phyloP scores from a whole-genome alignment of 2,888 invertebrate species.

The Ypsolopha sequella region DNA sequence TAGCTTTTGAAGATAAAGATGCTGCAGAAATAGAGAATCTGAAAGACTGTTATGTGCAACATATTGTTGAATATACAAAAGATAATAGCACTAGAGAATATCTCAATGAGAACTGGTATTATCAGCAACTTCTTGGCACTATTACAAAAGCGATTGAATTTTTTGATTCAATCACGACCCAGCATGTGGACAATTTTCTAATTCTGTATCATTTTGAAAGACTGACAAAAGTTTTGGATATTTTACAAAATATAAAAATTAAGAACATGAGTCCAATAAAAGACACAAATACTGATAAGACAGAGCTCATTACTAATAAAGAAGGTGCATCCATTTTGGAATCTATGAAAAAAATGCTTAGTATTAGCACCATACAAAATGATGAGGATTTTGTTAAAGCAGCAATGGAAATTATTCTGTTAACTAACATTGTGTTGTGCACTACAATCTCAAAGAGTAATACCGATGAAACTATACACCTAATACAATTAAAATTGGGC shows the following conservation, averaged over 20 bases:
- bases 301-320: too few species aligned
- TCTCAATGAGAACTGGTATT: slow-evolving; percentile 35
- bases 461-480: not conserved
- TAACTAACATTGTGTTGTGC: too few species aligned
- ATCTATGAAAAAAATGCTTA: too few species aligned
- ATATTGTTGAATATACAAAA: slow-evolving; percentile 6
- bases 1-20: not conserved
- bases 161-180: slow-evolving; percentile 30
- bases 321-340: too few species aligned
- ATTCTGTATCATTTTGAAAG: slow-evolving; percentile 28
- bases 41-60: not conserved
- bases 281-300: too few species aligned
- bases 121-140: slow-evolving; percentile 34
- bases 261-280: too few species aligned
- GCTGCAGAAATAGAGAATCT: not conserved
- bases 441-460: too few species aligned
- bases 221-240: slow-evolving; percentile 19
- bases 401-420: too few species aligned
- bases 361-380: too few species aligned
- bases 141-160: slow-evolving; percentile 29
- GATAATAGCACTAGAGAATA: slow-evolving; percentile 9
- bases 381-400: too few species aligned
- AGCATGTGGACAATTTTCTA: slow-evolving; percentile 28
- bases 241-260: slow-evolving; percentile 22
- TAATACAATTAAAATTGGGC: not conserved